Base-by-base conservation (phyloP, 2,797 vertebrate genomes). In the Mormyrops attenuatus region DNA sequence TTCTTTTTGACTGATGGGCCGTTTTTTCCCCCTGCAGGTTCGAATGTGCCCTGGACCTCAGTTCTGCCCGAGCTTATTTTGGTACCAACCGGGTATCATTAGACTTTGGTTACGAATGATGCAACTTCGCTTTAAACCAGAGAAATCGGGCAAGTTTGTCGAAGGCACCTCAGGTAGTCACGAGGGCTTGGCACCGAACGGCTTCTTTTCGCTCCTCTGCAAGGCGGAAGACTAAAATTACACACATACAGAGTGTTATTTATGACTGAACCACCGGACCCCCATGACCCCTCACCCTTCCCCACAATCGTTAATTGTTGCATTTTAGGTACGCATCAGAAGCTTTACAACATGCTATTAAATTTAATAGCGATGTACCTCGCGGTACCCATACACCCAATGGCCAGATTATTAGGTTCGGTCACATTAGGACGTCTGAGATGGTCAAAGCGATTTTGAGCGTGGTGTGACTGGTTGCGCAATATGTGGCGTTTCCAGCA, bases 61-160 rank as follows among this genome's bases (percentile, higher is more conserved):
- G 57, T 9, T 63, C 34, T 44, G 57, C 38, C 30, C 44, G 5
- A 66, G 87, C 87, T 66, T 47, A 66, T 66, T 88, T 66, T 66
- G 57, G 87, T 88, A 38, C 17, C 44, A 2, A 22, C 17, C 9
- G 87, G 22, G 55, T 22, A 44, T 66, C 50, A 44, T 88, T 66
- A 63, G 57, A 63, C 87, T 88, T 66, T 88, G 55, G 87, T 66
- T 88, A 63, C 34, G 87, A 63, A 88, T 88, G 87, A 88, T 88
- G 87, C 87, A 88, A 88, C 87, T 66, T 88, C 22, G 57, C 87
- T 88, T 88, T 66, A 88, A 88, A 88, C 57, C 87, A 66, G 85
- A 66, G 87, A 88, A 88, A 88, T 88, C 87, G 38, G 87, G 87
- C 57, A 88, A 66, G 49, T 66, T 66, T 63, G 87, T 63, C 1